Base-by-base conservation (phyloP, 2,888 invertebrate genomes). In the Brassicogethes aeneus region DNA sequence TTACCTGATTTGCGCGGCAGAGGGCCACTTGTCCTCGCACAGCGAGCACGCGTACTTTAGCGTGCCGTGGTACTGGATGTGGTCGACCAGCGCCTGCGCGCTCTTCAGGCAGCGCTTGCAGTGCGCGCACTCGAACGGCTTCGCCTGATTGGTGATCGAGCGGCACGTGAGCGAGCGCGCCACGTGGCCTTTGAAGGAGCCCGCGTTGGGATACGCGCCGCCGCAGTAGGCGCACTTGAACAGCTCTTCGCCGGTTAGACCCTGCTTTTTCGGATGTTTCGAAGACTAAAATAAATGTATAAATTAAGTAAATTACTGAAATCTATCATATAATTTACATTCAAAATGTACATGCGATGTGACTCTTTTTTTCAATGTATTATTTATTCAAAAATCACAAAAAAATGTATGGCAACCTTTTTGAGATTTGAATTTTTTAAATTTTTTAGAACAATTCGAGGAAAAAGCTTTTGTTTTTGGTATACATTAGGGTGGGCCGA, bases 1-100 rank as follows among this genome's bases (percentile, higher is more conserved):
- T 57, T 50, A 64, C 62, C 54, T 60, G 3, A 57, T 52, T 31
- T 54, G 48, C 3, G 44, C 41, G 2, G 50, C 41, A 23, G 57
- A 67, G 59, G 60, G 53, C 36, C 58, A 62, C 44, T 61, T 64
- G 35, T 50, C 55, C 30, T 68, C 60, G 54, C 84, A 84, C 16
- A 79, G 37, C 3, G 74, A 72, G 53, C 84, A 84, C 7, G 71
- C 67, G 45, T 73, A 79, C 7, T 75, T 66, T 48, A 74, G 71
- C 0, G 71, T 60, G 0, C 77, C 78, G 46, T 84, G 84, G 2
- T 65, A 57, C 46, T 71, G 72, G 12, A 82, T 60, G 54, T 84
- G 83, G 3, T 75, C 73, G 8, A 75, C 53, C 14, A 80, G 62
- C 30, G 68, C 66, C 1, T 62, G 57, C 1, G 64, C 50, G 34